These are phyloP conservation scores for Allygus modestus DNA, from an alignment of 2,888 invertebrate species.

Conservation along the genomic window DNA sequence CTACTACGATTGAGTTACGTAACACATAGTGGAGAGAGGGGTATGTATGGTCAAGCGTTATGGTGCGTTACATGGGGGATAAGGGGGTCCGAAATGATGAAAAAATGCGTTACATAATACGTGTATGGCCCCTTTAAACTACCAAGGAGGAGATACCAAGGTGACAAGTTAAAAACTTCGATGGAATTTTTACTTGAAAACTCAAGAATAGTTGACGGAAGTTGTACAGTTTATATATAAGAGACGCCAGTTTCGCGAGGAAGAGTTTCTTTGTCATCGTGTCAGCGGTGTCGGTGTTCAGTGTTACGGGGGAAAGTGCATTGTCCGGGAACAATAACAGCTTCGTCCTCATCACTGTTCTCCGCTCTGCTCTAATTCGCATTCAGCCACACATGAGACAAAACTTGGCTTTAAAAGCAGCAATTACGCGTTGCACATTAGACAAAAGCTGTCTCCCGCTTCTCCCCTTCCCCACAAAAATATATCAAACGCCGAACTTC, in stretches of 20 bases:
- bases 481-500: constrained; percentile 26
- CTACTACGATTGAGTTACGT: no score
- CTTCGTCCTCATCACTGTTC: constrained; percentile 24
- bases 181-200: neutral
- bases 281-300: constrained; percentile 31
- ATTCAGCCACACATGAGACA: constrained; percentile 43
- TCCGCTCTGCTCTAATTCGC: constrained; percentile 1
- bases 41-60: no score
- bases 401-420: constrained; percentile 32
- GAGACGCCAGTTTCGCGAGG: neutral
- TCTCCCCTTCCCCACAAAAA: neutral
- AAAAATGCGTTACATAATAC: no score
- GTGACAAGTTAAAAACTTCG: neutral
- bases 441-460: neutral
- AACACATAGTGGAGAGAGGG: no score
- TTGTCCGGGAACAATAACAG: constrained; percentile 20
- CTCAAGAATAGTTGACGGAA: neutral
- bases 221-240: neutral
- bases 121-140: no score
- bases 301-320: neutral
- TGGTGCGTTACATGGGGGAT: no score
- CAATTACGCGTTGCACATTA: constrained; percentile 38
- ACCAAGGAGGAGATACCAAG: no score
- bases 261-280: constrained; percentile 28
- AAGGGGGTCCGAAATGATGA: no score